Evolutionary conservation across 2,888 invertebrate genomes (phyloP).

Genomic region (Sinhomidia bicolor): DNA sequence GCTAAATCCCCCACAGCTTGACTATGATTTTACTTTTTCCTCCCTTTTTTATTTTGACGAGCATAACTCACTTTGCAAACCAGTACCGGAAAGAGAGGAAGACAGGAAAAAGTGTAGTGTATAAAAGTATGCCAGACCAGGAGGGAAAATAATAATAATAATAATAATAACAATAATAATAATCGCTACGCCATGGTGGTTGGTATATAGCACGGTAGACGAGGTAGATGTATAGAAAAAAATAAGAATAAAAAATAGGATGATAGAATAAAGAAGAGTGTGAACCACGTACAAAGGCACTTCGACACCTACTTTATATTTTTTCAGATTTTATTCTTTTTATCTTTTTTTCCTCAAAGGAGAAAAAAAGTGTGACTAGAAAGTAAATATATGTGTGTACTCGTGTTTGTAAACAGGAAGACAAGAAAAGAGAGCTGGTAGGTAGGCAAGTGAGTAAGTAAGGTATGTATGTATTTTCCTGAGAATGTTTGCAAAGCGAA

Average conservation of each 20-base stretch:
- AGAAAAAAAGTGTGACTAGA: slow-evolving; percentile 60
- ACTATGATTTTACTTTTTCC: slow-evolving; percentile 33
- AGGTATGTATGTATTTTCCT: neutral
- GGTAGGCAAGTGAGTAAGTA: too few relatives aligned
- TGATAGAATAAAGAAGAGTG: neutral
- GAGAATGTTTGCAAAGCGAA: slow-evolving; percentile 18
- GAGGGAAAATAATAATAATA: neutral
- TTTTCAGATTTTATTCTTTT: slow-evolving; percentile 6
- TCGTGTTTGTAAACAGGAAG: slow-evolving; percentile 45
- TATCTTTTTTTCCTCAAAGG: slow-evolving; percentile 19
- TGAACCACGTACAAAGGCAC: slow-evolving; percentile 13
- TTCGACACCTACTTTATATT: slow-evolving; percentile 17
- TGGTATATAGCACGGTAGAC: too few relatives aligned
- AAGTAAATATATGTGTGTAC: slow-evolving; percentile 41
- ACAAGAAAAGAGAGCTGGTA: slow-evolving; percentile 14
- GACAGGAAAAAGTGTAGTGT: neutral
- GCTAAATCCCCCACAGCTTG: slow-evolving; percentile 58
- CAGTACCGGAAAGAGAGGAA: neutral
- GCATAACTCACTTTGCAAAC: slow-evolving; percentile 52
- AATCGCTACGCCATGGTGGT: neutral
- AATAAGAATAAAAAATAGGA: neutral
- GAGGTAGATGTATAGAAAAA: slow-evolving; percentile 19
- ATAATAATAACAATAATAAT: neutral
- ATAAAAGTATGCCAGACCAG: neutral
- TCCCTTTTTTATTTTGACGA: slow-evolving; percentile 48